phyloP scores from a whole-genome alignment of 2,888 invertebrate species.

The Sarcophaga rosellei region DNA sequence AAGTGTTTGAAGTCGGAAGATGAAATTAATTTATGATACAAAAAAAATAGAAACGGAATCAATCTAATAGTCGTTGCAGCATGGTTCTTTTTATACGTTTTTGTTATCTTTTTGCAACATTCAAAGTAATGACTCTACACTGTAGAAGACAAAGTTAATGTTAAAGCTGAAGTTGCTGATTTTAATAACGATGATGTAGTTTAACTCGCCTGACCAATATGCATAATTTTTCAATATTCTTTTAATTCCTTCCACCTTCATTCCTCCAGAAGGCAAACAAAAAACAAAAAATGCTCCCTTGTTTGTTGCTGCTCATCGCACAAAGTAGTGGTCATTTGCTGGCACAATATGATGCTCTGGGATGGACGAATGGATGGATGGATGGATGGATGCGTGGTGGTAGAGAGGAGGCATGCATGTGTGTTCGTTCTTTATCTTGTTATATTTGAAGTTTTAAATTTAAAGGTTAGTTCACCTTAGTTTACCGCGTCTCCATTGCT shows the following conservation, averaged over 20 bases:
- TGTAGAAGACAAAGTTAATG: constrained; percentile 67
- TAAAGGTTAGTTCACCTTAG: constrained; percentile 69
- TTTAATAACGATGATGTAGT: constrained; percentile 60
- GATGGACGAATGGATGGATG: neutral
- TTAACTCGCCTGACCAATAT: constrained; percentile 56
- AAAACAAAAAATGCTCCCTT: constrained; percentile 73
- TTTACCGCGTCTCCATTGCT: constrained; percentile 65
- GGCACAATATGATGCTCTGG: neutral
- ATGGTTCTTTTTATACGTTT: neutral
- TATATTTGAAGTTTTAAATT: constrained; percentile 69
- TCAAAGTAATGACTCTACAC: constrained; percentile 62
- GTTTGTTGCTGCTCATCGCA: constrained; percentile 75
- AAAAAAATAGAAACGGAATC: too few species aligned
- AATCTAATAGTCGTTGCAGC: constrained; percentile 4
- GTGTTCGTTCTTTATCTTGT: constrained; percentile 67
- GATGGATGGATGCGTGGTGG: constrained; percentile 16
- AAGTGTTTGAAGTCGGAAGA: too few species aligned
- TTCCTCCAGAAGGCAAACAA: neutral
- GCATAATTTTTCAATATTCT: constrained; percentile 62
- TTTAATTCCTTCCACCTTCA: constrained; percentile 35
- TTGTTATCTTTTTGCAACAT: constrained; percentile 27
- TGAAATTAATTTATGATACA: too few species aligned
- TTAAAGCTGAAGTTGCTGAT: constrained; percentile 46
- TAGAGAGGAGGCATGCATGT: constrained; percentile 15
- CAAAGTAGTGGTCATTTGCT: constrained; percentile 11